Conservation (phyloP, 2,888 invertebrate genomes). For the Tiliacea citrago region DNA sequence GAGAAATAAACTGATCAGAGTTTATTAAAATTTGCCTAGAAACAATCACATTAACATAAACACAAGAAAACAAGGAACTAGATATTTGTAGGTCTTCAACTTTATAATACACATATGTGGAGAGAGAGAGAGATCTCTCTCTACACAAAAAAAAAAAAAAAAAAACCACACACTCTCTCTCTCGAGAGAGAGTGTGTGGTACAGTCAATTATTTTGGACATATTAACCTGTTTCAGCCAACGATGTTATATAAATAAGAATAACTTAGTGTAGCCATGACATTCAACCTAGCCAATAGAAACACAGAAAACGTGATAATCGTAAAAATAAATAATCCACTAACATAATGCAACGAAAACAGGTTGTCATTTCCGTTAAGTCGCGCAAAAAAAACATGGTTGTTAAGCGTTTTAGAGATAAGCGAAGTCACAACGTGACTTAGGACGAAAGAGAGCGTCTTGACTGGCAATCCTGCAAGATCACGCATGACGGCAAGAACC, state of each 20-base stretch:
- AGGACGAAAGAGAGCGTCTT: slow-evolving; percentile 58
- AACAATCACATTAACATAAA: background rate
- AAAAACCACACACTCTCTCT: too few species aligned
- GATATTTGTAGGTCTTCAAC: background rate
- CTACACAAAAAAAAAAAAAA: too few species aligned
- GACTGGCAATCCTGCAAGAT: slow-evolving; percentile 59
- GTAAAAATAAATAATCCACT: slow-evolving; percentile 26
- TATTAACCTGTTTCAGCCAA: background rate
- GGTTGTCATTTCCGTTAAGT: slow-evolving; percentile 53
- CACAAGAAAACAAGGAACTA: background rate
- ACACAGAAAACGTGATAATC: slow-evolving; percentile 22
- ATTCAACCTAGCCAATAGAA: slow-evolving; percentile 27
- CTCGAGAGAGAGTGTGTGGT: too few species aligned
- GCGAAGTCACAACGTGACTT: slow-evolving; percentile 68
- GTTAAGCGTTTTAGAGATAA: slow-evolving; percentile 44
- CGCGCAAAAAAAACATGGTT: slow-evolving; percentile 54
- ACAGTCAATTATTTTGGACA: too few species aligned
- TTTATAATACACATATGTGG: background rate
- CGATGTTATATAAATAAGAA: background rate
- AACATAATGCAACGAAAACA: slow-evolving; percentile 49
- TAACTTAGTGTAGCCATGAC: slow-evolving; percentile 1
- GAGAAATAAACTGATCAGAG: background rate
- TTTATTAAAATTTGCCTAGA: background rate
- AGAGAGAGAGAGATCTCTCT: too few species aligned
- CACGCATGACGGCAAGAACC: slow-evolving; percentile 56